These are phyloP conservation scores for Phyllotreta cruciferae DNA, from an alignment of 2,888 invertebrate species.

Conservation along the genomic window DNA sequence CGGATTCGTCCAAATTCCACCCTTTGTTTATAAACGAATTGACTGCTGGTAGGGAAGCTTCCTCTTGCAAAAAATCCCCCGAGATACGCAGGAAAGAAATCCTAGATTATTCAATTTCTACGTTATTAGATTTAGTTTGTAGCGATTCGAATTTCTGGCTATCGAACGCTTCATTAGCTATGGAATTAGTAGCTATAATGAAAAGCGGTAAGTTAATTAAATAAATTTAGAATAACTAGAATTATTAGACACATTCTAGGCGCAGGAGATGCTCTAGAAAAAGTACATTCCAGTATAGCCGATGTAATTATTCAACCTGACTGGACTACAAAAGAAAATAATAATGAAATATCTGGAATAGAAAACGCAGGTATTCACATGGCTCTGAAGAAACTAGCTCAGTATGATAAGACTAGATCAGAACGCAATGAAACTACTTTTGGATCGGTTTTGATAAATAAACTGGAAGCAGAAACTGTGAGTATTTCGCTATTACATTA, in stretches of 20 bases:
- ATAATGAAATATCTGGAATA: slow-evolving; percentile 64
- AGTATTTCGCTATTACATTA: slow-evolving; percentile 43
- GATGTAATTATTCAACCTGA: slow-evolving; percentile 61
- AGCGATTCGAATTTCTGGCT: slow-evolving; percentile 73
- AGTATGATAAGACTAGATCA: slow-evolving; percentile 65
- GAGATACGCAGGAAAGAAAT: slow-evolving; percentile 73
- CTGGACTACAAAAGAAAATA: slow-evolving; percentile 64
- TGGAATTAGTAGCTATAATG: slow-evolving; percentile 74
- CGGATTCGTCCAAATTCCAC: slow-evolving; percentile 82
- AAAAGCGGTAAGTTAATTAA: slow-evolving; percentile 64
- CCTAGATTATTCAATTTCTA: slow-evolving; percentile 59
- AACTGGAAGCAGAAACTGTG: slow-evolving; percentile 66
- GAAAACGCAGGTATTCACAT: slow-evolving; percentile 81
- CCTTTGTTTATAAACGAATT: slow-evolving; percentile 79
- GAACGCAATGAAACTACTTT: slow-evolving; percentile 63
- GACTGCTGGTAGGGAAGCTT: slow-evolving; percentile 74
- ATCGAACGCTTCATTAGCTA: slow-evolving; percentile 69
- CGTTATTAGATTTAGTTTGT: slow-evolving; percentile 52
- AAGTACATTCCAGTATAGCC: slow-evolving; percentile 61
- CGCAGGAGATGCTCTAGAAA: slow-evolving; percentile 44
- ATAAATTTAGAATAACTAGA: background rate
- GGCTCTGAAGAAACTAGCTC: slow-evolving; percentile 77
- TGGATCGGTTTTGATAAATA: slow-evolving; percentile 64
- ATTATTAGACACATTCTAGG: slow-evolving; percentile 39
- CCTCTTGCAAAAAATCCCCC: slow-evolving; percentile 76